Percentiles rank a stretch among this genome's conserved stretches.
Evolutionary conservation across 2,797 vertebrate genomes (phyloP).

Genomic region (Danio choprae): DNA sequence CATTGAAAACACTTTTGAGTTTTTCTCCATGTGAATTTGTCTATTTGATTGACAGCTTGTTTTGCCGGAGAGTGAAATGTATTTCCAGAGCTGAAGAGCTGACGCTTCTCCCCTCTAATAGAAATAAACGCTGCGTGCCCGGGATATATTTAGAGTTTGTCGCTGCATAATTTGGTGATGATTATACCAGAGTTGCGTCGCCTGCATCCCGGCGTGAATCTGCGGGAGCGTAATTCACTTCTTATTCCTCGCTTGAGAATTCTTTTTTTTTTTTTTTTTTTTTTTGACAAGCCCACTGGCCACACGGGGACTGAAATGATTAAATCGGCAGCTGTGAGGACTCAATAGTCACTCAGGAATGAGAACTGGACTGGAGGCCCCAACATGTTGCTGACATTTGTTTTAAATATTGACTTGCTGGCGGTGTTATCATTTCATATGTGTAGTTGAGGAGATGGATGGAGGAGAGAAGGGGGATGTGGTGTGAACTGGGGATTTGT

Average conservation of each 20-base stretch:
- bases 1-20: not conserved
- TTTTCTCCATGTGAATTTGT: not conserved
- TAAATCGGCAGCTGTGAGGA: constrained; percentile 42
- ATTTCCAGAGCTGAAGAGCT: constrained; percentile 12
- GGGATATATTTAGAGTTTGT: constrained; percentile 28
- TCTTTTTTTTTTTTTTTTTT: not conserved
- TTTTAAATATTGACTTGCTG: constrained; percentile 52
- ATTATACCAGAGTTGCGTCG: constrained; percentile 18
- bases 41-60: not conserved
- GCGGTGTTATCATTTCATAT: constrained; percentile 29
- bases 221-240: not conserved
- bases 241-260: constrained; percentile 7
- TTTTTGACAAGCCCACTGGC: not conserved
- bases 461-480: constrained; percentile 17
- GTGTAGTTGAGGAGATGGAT: constrained; percentile 38
- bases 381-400: constrained; percentile 52
- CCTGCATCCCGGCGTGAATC: not conserved
- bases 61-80: not conserved
- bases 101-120: not conserved
- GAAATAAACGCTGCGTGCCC: not conserved
- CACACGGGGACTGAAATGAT: constrained; percentile 49
- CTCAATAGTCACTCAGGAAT: constrained; percentile 37
- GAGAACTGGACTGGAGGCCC: constrained; percentile 32
- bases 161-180: constrained; percentile 38
- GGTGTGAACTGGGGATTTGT: constrained; percentile 15